Percentiles rank a stretch among this genome's conserved stretches.
These are phyloP conservation scores for Nemotelus nigrinus DNA, from an alignment of 2,888 invertebrate species.

Conservation along the genomic window DNA sequence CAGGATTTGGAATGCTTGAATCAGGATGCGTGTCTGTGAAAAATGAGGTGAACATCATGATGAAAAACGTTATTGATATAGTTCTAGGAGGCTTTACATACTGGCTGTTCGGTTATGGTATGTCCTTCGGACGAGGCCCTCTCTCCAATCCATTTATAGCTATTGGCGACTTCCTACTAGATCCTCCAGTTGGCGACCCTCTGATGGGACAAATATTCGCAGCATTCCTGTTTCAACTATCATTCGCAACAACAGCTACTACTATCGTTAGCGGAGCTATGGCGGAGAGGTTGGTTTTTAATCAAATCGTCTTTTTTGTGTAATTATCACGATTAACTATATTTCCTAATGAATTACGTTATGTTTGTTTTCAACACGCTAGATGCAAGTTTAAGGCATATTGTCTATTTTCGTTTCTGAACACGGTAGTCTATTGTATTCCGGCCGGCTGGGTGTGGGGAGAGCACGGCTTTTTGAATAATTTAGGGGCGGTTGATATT, in stretches of 20 bases:
- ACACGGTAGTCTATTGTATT: slow-evolving; percentile 89
- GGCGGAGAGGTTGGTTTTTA: slow-evolving; percentile 81
- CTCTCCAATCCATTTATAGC: slow-evolving; percentile 84
- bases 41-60: slow-evolving; percentile 97
- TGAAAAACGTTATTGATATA: slow-evolving; percentile 95
- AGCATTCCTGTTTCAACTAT: slow-evolving; percentile 89
- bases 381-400: slow-evolving; percentile 92
- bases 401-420: slow-evolving; percentile 87
- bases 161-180: slow-evolving; percentile 83
- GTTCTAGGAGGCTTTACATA: slow-evolving; percentile 89
- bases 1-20: slow-evolving; percentile 93
- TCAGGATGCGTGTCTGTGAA: slow-evolving; percentile 92
- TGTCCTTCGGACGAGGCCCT: slow-evolving; percentile 83
- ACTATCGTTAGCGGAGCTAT: slow-evolving; percentile 94
- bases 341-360: slow-evolving; percentile 15
- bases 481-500: slow-evolving; percentile 88
- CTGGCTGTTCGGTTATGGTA: slow-evolving; percentile 94
- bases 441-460: slow-evolving; percentile 96
- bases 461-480: slow-evolving; percentile 84
- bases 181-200: slow-evolving; percentile 77
- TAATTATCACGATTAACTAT: slow-evolving; percentile 37
- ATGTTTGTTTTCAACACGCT: slow-evolving; percentile 46
- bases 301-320: not conserved
- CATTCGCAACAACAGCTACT: slow-evolving; percentile 86
- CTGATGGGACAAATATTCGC: slow-evolving; percentile 88